A percentile compares a stretch with the other conserved stretches of the same genome.
These are phyloP conservation scores for Nephila pilipes DNA, from an alignment of 1,140 invertebrate genomes.

Conservation along the genomic window DNA sequence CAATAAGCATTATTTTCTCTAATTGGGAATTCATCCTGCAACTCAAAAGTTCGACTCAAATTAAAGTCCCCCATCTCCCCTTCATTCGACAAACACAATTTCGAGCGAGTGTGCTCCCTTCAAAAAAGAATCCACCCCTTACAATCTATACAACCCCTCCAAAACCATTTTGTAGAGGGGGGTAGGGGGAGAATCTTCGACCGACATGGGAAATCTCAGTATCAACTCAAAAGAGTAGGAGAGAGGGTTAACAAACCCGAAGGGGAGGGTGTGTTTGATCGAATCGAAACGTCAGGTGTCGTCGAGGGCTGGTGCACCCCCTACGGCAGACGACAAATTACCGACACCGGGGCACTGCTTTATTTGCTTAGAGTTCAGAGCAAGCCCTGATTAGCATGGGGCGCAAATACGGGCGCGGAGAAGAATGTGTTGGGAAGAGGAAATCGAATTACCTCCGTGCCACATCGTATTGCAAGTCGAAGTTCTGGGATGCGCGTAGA, in stretches of 20 bases:
- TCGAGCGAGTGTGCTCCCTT: not conserved
- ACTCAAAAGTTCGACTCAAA: not conserved
- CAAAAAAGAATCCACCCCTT: not conserved
- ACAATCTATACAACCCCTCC: not conserved
- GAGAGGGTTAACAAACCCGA: not conserved
- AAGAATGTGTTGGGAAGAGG: conserved; percentile 15
- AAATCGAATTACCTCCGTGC: conserved; percentile 57
- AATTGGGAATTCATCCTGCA: no score
- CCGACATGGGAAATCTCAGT: no score
- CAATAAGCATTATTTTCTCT: no score
- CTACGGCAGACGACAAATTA: conserved; percentile 50
- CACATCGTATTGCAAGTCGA: conserved; percentile 11
- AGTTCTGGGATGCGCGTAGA: conserved; percentile 31
- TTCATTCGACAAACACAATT: not conserved
- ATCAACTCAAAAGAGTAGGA: not conserved
- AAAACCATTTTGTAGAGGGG: not conserved
- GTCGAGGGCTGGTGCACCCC: conserved; percentile 50
- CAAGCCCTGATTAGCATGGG: conserved; percentile 54
- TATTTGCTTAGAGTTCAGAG: conserved; percentile 37
- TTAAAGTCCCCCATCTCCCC: not conserved
- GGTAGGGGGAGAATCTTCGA: no score
- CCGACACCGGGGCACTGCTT: conserved; percentile 49
- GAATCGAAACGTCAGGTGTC: conserved; percentile 61
- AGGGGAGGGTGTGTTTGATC: conserved; percentile 29
- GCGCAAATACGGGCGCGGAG: conserved; percentile 43